Evolutionary conservation across 2,113 vertebrate genomes (phyloP).

Genomic region (Silurus glanis): DNA sequence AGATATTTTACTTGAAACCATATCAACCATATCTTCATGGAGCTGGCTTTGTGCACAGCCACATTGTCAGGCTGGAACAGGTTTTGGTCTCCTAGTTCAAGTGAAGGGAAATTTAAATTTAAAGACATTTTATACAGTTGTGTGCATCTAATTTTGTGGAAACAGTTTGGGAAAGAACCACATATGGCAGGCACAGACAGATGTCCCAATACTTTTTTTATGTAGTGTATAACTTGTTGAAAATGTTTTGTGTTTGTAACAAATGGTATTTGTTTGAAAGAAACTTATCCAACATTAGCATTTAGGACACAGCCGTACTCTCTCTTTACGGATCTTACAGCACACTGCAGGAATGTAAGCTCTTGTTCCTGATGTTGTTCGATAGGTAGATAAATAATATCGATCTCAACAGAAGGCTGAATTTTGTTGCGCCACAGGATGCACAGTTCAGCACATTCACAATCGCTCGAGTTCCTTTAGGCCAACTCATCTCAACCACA

Average conservation of each 20-base stretch:
- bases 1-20: too few relatives aligned
- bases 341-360: conserved; percentile 34
- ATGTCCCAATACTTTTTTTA: too few relatives aligned
- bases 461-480: conserved; percentile 23
- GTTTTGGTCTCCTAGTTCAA: too few relatives aligned
- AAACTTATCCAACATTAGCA: background rate
- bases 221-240: too few relatives aligned
- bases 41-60: too few relatives aligned
- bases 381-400: conserved; percentile 34
- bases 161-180: too few relatives aligned
- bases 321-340: conserved; percentile 16
- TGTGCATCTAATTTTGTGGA: too few relatives aligned
- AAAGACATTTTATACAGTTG: too few relatives aligned
- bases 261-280: background rate
- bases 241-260: background rate
- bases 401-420: conserved; percentile 34
- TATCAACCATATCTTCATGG: too few relatives aligned
- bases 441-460: conserved; percentile 31
- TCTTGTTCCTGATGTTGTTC: conserved; percentile 10
- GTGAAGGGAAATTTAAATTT: too few relatives aligned
- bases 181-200: too few relatives aligned
- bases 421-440: conserved; percentile 38
- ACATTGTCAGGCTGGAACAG: too few relatives aligned
- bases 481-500: conserved; percentile 38
- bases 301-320: background rate